Base-by-base conservation (phyloP, 2,113 vertebrate genomes). In the Peucedramus taeniatus region DNA sequence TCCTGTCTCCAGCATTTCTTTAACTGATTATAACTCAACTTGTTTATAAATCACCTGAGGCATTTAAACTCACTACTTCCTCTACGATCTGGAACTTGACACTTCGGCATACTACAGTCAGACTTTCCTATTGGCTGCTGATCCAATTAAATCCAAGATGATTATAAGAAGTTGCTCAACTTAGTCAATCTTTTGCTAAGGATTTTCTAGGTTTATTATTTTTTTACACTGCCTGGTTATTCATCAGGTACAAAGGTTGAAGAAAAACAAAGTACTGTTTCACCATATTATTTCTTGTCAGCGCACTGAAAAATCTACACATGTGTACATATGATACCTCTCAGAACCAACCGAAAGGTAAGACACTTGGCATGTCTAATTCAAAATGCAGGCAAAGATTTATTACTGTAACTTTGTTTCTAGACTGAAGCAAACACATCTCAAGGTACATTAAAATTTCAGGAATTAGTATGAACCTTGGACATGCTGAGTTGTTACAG, bases 131-230 rank as follows among this genome's bases (percentile, higher is more conserved):
- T 72, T 97, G 97, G 89, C 78, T 96, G 83, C 5, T 88, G 63
- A 94, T 50, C 88, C 79, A 95, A 96, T 97, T 96, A 96, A 95
- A 88, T 65, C 63, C 88, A 88, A 94, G 94, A 95, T 70, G 64
- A 96, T 87, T 94, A 94, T 94, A 97, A 94, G 84, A 94, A 95
- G 90, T 96, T 96, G 94, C 93, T 95, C 83, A 95, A 93, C 97
- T 94, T 98, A 98, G 98, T 98, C 95, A 98, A 98, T 98, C 95
- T 97, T 98, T 98, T 98, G 97, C 98, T 97, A 98, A 97, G 84
- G 95, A 95, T 94, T 76, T 94, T 86, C 88, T 84, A 76, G 20
- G 68, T 59, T 91, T 68, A 90, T 88, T 77, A 51, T 89, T 65
- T 80, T 65, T 90, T 93, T 69, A 92, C 68, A 65, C 42, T 57